These are phyloP conservation scores for Excalfactoria chinensis DNA, from an alignment of 2,113 vertebrate genomes.

Conservation along the genomic window DNA sequence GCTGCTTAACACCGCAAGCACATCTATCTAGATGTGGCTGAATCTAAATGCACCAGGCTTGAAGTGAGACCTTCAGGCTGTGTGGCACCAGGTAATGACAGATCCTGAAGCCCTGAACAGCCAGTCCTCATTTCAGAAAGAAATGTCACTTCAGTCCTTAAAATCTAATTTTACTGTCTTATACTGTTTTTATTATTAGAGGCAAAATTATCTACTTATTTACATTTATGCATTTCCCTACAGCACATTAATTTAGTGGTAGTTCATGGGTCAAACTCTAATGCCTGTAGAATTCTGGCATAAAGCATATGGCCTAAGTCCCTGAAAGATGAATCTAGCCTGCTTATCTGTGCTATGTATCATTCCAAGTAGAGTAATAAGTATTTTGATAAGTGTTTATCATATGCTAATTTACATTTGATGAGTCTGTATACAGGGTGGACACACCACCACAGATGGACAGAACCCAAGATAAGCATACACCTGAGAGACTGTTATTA, in stretches of 20 bases:
- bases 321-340: not conserved
- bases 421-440: conserved; percentile 40
- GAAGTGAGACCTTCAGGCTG: not conserved
- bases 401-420: conserved; percentile 56
- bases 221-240: conserved; percentile 26
- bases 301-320: not conserved
- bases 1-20: not conserved
- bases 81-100: no score
- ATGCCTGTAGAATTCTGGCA: conserved; percentile 16
- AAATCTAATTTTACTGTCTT: not conserved
- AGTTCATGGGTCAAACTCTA: conserved; percentile 23
- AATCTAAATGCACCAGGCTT: not conserved
- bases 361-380: not conserved
- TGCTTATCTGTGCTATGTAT: not conserved
- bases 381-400: conserved; percentile 28
- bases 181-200: not conserved
- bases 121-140: not conserved
- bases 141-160: not conserved
- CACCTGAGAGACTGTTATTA: conserved; percentile 60
- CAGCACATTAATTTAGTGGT: not conserved
- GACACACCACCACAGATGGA: conserved; percentile 31
- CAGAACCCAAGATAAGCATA: conserved; percentile 54
- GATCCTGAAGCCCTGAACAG: not conserved
- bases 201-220: not conserved
- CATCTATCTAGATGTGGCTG: not conserved